Conservation (phyloP, 2,113 vertebrate genomes). For the Nannospalax galili region DNA sequence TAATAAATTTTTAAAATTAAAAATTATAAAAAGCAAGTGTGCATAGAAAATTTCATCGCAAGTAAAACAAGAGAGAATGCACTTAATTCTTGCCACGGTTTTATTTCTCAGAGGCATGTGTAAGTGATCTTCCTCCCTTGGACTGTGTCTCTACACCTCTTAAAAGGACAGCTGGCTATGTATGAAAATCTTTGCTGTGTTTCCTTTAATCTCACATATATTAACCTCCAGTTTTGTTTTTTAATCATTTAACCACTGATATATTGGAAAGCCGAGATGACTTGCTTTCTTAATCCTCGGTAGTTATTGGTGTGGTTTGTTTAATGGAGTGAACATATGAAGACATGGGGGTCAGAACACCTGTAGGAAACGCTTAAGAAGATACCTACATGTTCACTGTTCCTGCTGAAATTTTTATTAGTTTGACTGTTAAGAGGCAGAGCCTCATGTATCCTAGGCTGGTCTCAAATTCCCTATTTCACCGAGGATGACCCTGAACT, state of each 20-base stretch:
- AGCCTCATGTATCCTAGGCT: not conserved
- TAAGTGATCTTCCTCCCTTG: not conserved
- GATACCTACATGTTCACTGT: not conserved
- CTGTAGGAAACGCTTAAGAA: not conserved
- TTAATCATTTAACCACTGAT: not conserved
- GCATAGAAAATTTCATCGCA: not conserved
- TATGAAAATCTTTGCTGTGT: not conserved
- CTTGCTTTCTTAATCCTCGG: not conserved
- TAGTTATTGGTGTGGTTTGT: not conserved
- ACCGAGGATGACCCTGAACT: not conserved
- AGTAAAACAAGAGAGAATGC: not conserved
- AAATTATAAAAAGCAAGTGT: not conserved
- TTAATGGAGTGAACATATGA: not conserved
- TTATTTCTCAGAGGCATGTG: constrained; percentile 21
- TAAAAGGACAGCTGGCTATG: not conserved
- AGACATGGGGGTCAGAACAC: not conserved
- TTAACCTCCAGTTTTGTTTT: not conserved
- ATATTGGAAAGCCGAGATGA: constrained; percentile 28
- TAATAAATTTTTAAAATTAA: not conserved
- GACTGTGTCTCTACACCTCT: not conserved
- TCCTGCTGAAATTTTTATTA: not conserved
- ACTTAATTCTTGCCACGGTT: constrained; percentile 9
- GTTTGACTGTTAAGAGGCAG: not conserved
- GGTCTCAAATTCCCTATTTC: not conserved
- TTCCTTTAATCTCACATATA: not conserved